phyloP scores from a whole-genome alignment of 2,888 invertebrate species.

The Volucella zonaria region DNA sequence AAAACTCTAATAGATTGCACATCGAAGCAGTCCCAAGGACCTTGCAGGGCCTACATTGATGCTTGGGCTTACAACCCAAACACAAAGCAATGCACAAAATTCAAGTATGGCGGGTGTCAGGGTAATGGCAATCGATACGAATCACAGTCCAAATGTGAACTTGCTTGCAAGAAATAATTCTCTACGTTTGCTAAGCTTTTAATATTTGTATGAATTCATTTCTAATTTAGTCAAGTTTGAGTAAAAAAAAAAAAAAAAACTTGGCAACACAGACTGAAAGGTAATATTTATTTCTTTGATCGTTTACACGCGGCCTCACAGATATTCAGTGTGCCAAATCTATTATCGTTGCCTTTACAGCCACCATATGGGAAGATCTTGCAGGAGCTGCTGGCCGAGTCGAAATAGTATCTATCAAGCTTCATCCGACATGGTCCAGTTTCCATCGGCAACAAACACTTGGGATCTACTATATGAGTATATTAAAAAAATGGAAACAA shows the following conservation, averaged over 20 bases:
- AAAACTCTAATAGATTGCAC: constrained; percentile 18
- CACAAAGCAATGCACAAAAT: constrained; percentile 87
- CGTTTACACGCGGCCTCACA: constrained; percentile 71
- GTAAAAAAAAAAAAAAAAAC: no score
- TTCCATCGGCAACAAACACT: constrained; percentile 78
- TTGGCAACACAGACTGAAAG: no score
- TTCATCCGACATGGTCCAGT: constrained; percentile 80
- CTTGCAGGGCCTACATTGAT: constrained; percentile 16
- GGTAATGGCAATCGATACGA: constrained; percentile 91
- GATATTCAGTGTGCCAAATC: constrained; percentile 77
- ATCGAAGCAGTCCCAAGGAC: not conserved
- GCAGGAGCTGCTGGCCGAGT: constrained; percentile 77
- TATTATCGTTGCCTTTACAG: constrained; percentile 80
- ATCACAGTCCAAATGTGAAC: constrained; percentile 85
- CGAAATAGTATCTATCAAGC: constrained; percentile 79
- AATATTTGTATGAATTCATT: not conserved
- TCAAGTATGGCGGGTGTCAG: constrained; percentile 89
- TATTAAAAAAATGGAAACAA: not conserved
- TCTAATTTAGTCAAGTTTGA: not conserved
- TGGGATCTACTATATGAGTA: constrained; percentile 77
- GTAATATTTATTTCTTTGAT: constrained; percentile 39
- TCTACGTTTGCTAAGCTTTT: not conserved
- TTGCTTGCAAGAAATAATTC: constrained; percentile 56
- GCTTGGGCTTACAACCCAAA: constrained; percentile 85
- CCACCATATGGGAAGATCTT: constrained; percentile 79